These are phyloP conservation scores for Zaprionus ornatus DNA, from an alignment of 1,140 invertebrate species.

Conservation along the genomic window DNA sequence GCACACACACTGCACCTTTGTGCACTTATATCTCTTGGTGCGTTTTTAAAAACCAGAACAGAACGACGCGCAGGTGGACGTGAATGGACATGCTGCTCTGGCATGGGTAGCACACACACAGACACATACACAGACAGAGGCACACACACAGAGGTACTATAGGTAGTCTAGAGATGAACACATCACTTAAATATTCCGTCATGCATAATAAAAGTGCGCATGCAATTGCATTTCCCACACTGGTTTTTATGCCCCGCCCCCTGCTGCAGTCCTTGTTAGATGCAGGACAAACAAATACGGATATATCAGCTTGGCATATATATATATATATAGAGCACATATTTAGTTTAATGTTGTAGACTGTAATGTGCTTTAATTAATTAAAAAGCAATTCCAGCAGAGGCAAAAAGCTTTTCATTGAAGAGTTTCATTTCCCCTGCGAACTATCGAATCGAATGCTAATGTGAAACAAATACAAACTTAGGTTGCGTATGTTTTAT, in stretches of 20 bases:
- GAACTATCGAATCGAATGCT: no score
- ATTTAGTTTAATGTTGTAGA: neutral
- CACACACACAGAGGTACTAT: neutral
- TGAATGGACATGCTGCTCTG: constrained; percentile 5
- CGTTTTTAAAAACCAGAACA: constrained; percentile 62
- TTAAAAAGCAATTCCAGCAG: no score
- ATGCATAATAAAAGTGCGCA: constrained; percentile 48
- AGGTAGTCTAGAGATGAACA: constrained; percentile 43
- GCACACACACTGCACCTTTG: neutral
- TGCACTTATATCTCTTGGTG: constrained; percentile 29
- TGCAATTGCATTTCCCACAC: constrained; percentile 37
- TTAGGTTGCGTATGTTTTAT: neutral
- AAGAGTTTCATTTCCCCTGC: no score
- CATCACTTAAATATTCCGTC: constrained; percentile 42
- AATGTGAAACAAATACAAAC: neutral
- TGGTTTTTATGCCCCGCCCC: neutral
- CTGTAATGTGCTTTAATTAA: neutral
- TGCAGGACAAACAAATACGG: neutral
- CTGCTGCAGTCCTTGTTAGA: neutral
- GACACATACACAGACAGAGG: neutral
- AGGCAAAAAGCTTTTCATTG: no score
- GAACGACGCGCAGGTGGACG: constrained; percentile 33
- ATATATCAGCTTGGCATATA: neutral
- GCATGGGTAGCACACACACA: constrained; percentile 1
- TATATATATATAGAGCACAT: no score